Base-by-base conservation (phyloP, 1,140 invertebrate genomes). In the Cecropterus lyciades region DNA sequence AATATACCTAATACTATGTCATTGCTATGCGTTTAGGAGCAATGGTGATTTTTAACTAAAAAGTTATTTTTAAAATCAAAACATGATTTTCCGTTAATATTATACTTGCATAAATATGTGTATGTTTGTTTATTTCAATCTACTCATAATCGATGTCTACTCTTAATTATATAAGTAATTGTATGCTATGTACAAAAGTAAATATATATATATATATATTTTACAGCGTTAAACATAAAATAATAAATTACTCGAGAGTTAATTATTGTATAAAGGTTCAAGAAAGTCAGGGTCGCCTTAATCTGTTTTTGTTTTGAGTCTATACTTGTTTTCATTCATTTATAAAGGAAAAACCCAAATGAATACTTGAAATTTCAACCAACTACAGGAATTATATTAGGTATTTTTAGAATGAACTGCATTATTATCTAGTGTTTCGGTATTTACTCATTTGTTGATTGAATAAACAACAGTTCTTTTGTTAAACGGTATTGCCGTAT, bases 321-420 rank as follows among this genome's bases (percentile, higher is more conserved):
- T 51, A 14, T 51, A 51, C 5, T 30, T 33, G 24, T 33, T 52
- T 52, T 0, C 30, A 14, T 7, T 49, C 5, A 15, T 9, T 15
- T 52, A 15, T 10, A 3, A 15, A 30, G 0, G 37, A 5, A 40
- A 40, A 40, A 3, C 37, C 37, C 37, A 10, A 11, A 5, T 1
- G 10, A 13, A 40, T 40, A 40, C n/a, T 40, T 40, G 10, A n/a
- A 40, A 40, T 1, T 40, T 40, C n/a, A 40, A 40, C n/a, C 9
- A n/a, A 0, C 10, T 40, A 40, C 37, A 40, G 37, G 10, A 40
- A n/a, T 40, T 13, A 3, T 3, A 37, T 9, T 33, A n/a, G n/a
- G n/a, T 64, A 64, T 57, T 33, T 57, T 65, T 59, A 63, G 48
- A 74, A 48, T 56, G 46, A 40, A 11, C 37, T 5, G n/a, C 37